These are phyloP conservation scores for Stenodema calcarata DNA, from an alignment of 2,888 invertebrate genomes.

Conservation along the genomic window DNA sequence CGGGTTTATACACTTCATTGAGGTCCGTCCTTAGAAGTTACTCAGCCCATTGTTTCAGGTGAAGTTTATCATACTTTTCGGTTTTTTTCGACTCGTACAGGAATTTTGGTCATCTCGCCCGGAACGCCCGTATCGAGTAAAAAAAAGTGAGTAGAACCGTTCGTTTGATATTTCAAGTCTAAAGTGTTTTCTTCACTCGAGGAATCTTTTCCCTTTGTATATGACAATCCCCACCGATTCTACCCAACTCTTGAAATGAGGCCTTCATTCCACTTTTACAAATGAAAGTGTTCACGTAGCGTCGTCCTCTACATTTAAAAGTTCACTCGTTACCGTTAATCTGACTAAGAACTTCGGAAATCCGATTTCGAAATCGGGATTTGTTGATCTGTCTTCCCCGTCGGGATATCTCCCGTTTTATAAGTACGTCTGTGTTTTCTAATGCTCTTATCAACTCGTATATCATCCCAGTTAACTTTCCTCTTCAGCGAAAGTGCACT, in stretches of 20 bases:
- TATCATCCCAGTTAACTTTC: not conserved
- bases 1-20: conserved; percentile 46
- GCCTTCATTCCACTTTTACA: conserved; percentile 33
- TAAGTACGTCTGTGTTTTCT: not conserved
- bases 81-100: not conserved
- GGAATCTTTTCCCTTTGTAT: conserved; percentile 23
- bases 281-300: conserved; percentile 27
- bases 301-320: not conserved
- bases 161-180: not conserved
- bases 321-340: not conserved
- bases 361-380: not conserved
- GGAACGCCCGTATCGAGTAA: not conserved
- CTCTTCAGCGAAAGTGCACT: not conserved
- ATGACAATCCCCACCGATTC: conserved; percentile 31
- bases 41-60: conserved; percentile 39
- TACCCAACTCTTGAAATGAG: conserved; percentile 24
- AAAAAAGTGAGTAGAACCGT: not conserved
- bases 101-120: conserved; percentile 21
- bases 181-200: not conserved
- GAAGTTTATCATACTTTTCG: conserved; percentile 30
- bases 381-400: not conserved
- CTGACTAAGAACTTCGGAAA: not conserved
- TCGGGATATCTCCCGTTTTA: not conserved
- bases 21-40: conserved; percentile 47
- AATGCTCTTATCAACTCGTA: not conserved